These are phyloP conservation scores for Cyaniris semiargus DNA, from an alignment of 2,888 invertebrate species.

Conservation along the genomic window DNA sequence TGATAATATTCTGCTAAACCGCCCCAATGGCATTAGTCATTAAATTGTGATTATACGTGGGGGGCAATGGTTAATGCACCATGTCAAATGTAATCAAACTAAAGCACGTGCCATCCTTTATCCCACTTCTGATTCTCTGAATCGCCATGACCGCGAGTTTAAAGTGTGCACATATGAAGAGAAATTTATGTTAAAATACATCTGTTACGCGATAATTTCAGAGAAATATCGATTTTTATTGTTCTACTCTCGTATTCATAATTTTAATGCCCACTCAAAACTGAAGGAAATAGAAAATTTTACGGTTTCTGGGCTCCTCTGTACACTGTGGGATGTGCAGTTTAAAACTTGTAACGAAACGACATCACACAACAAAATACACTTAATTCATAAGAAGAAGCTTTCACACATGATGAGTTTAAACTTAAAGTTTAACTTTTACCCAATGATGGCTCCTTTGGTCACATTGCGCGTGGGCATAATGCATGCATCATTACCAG, in stretches of 20 bases:
- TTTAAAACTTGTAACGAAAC: neutral
- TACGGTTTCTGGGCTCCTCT: too few species aligned
- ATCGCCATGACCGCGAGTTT: neutral
- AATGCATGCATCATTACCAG: slow-evolving; percentile 26
- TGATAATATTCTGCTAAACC: slow-evolving; percentile 27
- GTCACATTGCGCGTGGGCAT: slow-evolving; percentile 21
- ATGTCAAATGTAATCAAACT: slow-evolving; percentile 7
- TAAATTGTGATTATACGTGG: slow-evolving; percentile 29
- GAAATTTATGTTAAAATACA: neutral
- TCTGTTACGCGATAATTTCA: neutral
- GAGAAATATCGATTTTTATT: neutral
- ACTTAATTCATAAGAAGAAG: neutral
- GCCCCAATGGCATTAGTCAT: slow-evolving; percentile 31
- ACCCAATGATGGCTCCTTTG: neutral
- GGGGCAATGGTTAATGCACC: slow-evolving; percentile 24
- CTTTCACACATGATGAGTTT: neutral
- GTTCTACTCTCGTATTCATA: neutral
- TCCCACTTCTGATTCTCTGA: slow-evolving; percentile 24
- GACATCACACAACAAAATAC: too few species aligned
- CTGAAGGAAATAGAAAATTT: too few species aligned
- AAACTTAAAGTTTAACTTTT: neutral
- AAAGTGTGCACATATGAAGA: neutral
- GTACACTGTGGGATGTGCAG: too few species aligned
- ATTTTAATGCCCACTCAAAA: too few species aligned
- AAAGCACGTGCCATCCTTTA: slow-evolving; percentile 16